Conservation (phyloP, 35 echinoderm and acorn worm species). For the Lytechinus pictus region DNA sequence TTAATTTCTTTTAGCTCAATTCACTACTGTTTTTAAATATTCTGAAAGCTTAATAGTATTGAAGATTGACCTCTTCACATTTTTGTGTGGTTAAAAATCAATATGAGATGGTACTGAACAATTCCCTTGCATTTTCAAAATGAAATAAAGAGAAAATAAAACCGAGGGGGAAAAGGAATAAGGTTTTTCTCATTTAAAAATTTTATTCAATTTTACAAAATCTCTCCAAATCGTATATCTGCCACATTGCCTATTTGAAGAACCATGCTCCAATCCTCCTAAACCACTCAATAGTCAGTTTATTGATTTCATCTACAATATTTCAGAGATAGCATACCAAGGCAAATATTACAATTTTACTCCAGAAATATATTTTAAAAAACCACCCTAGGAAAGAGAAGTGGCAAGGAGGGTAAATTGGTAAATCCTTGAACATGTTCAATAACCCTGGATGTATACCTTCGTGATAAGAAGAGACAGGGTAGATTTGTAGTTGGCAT, state of each 20-base stretch:
- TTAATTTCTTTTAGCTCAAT: too few species aligned
- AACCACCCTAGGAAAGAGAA: neutral
- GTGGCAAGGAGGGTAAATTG: neutral
- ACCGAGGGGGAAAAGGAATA: too few species aligned
- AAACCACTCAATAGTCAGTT: neutral
- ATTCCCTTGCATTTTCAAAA: too few species aligned
- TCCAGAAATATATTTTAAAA: neutral
- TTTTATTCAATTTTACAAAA: too few species aligned
- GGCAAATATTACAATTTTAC: neutral
- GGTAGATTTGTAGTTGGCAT: neutral
- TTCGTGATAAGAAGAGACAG: neutral
- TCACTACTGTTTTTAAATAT: too few species aligned
- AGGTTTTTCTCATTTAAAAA: too few species aligned
- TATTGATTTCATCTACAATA: neutral
- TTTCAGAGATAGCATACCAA: neutral
- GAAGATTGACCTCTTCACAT: too few species aligned
- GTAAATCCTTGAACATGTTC: neutral
- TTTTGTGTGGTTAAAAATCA: too few species aligned
- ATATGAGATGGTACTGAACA: too few species aligned
- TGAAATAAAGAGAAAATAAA: too few species aligned
- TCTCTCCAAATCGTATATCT: neutral
- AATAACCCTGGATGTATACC: neutral
- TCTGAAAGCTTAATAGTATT: too few species aligned
- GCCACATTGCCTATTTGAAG: neutral
- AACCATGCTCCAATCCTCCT: neutral